Evolutionary conservation across 2,797 vertebrate genomes (phyloP), one percentile per base, ranked within the genome.

Genomic region (Hybognathus amarus): DNA sequence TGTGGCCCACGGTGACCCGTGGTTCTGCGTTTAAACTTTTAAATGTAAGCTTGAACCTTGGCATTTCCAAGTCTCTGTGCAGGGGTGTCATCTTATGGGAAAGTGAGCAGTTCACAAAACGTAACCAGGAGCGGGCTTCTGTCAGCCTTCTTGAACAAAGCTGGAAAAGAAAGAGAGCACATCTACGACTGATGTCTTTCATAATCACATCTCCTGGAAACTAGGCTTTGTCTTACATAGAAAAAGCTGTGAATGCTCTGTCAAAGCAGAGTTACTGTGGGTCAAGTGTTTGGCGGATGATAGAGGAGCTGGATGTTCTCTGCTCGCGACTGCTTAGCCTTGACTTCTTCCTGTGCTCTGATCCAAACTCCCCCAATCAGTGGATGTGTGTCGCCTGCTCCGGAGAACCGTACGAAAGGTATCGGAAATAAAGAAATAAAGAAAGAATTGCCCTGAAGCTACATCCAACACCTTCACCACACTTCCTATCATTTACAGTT

Each of bases 41-140:
- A 87, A 90, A 91, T 85, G 90, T 92, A 90, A 94, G 92, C 89
- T 88, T 92, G 93, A 95, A 93, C 93, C 89, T 83, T 94, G 94
- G 92, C 93, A 94, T 95, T 94, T 94, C 86, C 87, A 90, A 50
- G 90, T 80, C 90, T 92, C 88, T 66, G 87, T 90, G 89, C 89
- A 89, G 87, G 88, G 91, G 89, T 74, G 75, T 88, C 89, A 88
- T 91, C 87, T 83, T 77, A 68, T 52, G 63, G 59, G 54, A 47
- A 74, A 71, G 38, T 80, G 85, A 83, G n/a, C 88, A 85, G 88
- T 71, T 83, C 38, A 70, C 80, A 78, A 78, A 90, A 88, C 64
- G 27, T 79, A 85, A 85, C 79, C 84, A 86, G 77, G 64, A 89
- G 80, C 68, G 33, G 45, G 68, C 66, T 85, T 86, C 81, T 87